These are phyloP conservation scores for Grammomys dolichurus DNA, from an alignment of 2,113 vertebrate species.

Conservation along the genomic window DNA sequence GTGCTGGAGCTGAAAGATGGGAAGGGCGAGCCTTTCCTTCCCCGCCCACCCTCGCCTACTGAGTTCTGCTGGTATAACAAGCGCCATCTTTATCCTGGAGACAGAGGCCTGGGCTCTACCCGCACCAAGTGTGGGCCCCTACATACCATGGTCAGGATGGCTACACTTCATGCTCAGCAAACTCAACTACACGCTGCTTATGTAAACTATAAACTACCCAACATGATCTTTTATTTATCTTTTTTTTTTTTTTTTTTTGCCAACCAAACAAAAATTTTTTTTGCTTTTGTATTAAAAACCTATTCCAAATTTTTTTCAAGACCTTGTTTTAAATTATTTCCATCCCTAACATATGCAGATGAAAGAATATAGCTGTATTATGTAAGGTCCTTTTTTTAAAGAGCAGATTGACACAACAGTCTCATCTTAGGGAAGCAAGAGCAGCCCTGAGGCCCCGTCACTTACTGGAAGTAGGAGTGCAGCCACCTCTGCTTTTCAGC, in stretches of 20 bases:
- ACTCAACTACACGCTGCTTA: background rate
- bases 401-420: constrained; percentile 41
- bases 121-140: accelerated
- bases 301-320: constrained; percentile 59
- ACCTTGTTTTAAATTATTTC: constrained; percentile 68
- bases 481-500: constrained; percentile 98
- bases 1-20: background rate
- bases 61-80: too few relatives aligned
- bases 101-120: background rate
- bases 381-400: constrained; percentile 52
- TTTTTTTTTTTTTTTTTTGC: background rate
- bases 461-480: constrained; percentile 98
- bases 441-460: constrained; percentile 70
- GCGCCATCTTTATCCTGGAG: accelerated
- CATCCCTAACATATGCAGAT: constrained; percentile 67
- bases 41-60: background rate
- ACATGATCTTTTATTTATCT: background rate
- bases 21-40: background rate
- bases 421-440: constrained; percentile 49
- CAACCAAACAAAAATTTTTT: too few relatives aligned
- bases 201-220: constrained; percentile 32
- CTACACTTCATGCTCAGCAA: background rate
- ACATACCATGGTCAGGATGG: background rate
- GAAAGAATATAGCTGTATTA: constrained; percentile 66
- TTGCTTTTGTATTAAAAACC: constrained; percentile 55